Evolutionary conservation across 2,113 vertebrate genomes (phyloP).

Genomic region (Haemorhous mexicanus): DNA sequence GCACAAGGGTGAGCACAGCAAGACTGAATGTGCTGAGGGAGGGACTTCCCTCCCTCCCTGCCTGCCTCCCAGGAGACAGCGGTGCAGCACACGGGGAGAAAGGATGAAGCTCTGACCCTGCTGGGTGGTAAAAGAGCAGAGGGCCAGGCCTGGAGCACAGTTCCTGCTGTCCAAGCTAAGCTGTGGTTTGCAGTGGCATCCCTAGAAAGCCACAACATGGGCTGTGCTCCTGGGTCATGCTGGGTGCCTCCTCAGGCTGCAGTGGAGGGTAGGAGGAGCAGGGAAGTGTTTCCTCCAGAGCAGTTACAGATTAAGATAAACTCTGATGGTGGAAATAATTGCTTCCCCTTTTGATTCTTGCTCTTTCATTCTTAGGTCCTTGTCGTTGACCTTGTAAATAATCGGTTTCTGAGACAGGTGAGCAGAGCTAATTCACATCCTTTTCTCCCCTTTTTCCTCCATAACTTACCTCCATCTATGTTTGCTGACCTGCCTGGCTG

Average conservation of each 20-base stretch:
- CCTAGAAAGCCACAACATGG: neutral
- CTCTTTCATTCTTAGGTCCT: slow-evolving; percentile 80
- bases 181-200: neutral
- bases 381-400: slow-evolving; percentile 92
- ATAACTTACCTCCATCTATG: neutral
- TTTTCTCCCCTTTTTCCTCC: neutral
- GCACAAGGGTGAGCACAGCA: neutral
- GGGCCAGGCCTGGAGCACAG: neutral
- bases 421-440: neutral
- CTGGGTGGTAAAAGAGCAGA: rapidly evolving
- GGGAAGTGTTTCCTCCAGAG: neutral
- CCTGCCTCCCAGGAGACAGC: neutral
- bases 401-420: slow-evolving; percentile 93
- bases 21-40: rapidly evolving
- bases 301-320: neutral
- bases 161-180: neutral
- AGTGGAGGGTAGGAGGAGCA: neutral
- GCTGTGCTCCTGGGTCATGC: neutral
- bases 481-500: neutral
- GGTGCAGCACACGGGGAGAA: rapidly evolving
- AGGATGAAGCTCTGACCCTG: neutral
- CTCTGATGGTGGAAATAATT: neutral
- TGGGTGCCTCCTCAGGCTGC: neutral
- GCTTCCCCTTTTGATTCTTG: neutral
- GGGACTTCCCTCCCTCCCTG: neutral